Base-by-base conservation (phyloP, 2,888 invertebrate genomes). In the Strigamia maritima region DNA sequence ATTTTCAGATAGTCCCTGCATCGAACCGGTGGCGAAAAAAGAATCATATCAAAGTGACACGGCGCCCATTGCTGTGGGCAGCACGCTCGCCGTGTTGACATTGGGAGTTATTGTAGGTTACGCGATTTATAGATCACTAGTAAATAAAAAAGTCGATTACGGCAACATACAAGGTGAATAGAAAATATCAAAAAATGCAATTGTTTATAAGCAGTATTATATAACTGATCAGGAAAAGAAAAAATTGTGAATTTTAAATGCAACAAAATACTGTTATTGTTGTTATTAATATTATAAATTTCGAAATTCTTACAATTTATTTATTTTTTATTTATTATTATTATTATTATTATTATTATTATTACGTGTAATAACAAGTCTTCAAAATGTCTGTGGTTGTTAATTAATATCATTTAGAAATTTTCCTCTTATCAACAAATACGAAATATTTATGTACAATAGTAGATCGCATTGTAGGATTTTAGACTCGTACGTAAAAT, bases 91-190 rank as follows among this genome's bases (percentile, higher is more conserved):
- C 0, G 89, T 94, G 35, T 92, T 93, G 1, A 93, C 94, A 0
- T 89, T 95, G 0, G 89, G 92, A 19, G 95, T 93, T 0, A 90
- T 96, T 26, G 90, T 93, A 2, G 94, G 93, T 0, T 96, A 96
- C 84, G 94, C 94, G 0, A 90, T 93, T 79, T 94, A 90, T 88
- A 91, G 94, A 83, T 94, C 95, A 85, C 90, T 94, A 85, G 94
- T 94, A 86, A 90, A 94, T 76, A 94, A 94, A 88, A 94, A 94
- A 86, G 93, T 95, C 1, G 94, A 95, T 84, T 95, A 95, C 85
- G 94, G 94, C 84, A 94, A 93, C 14, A 95, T 95, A 94, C 19
- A 28, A 28, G 38, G 75, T 28, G 38, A 75, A 38, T 35, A 75
- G n/a, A 14, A 26, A 12, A n/a, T 16, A 75, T 75, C 0, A 75